Evolutionary conservation across 2,113 vertebrate genomes (phyloP).

Genomic region (Anas platyrhynchos): DNA sequence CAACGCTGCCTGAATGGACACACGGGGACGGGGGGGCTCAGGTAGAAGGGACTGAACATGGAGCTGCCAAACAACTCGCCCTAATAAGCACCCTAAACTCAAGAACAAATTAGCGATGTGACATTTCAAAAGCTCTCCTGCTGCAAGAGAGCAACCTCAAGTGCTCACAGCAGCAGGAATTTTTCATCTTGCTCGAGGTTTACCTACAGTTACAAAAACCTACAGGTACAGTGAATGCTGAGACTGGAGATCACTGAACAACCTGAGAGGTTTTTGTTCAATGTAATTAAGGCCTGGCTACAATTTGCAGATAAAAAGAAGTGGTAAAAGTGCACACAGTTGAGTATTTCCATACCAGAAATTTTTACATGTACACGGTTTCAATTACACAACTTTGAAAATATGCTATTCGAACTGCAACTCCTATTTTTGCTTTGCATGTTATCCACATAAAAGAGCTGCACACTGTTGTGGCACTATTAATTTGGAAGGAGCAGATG

Average conservation of each 20-base stretch:
- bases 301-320: background rate
- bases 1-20: background rate
- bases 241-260: background rate
- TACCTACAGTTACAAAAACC: background rate
- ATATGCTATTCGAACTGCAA: background rate
- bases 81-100: background rate
- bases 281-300: background rate
- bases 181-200: background rate
- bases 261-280: background rate
- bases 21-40: background rate
- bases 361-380: background rate
- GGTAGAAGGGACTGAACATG: fast-evolving
- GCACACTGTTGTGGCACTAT: background rate
- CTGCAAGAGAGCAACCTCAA: background rate
- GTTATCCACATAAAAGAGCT: background rate
- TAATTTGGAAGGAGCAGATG: constrained; percentile 7
- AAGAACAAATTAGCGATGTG: background rate
- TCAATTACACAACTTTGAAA: background rate
- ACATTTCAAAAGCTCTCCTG: background rate
- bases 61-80: background rate
- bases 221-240: background rate
- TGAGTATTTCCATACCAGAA: background rate
- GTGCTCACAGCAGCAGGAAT: background rate
- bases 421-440: background rate
- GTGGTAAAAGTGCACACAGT: background rate